Conservation (phyloP, 1,140 invertebrate species). For the Amphibalanus amphitrite region DNA sequence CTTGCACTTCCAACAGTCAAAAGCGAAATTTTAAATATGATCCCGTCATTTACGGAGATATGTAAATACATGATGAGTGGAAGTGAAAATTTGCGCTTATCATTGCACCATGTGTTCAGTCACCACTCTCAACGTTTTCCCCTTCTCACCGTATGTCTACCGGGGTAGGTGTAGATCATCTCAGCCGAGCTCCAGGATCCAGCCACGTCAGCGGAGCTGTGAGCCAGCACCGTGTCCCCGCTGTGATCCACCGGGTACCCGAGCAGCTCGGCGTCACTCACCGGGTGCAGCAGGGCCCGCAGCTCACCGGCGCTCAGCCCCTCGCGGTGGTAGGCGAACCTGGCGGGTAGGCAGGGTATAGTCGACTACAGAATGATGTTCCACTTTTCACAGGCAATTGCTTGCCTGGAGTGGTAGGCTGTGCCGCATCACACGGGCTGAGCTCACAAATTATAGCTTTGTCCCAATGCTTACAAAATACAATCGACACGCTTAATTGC, state of each 20-base stretch:
- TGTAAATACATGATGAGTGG: too few species aligned
- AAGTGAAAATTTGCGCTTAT: not conserved
- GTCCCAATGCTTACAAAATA: too few species aligned
- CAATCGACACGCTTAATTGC: not conserved
- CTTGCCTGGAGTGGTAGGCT: not conserved
- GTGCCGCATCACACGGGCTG: not conserved
- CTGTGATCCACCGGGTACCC: slow-evolving; percentile 18
- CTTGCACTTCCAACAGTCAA: too few species aligned
- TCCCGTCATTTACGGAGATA: too few species aligned
- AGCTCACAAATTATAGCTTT: not conserved
- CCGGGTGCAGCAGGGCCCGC: slow-evolving; percentile 34
- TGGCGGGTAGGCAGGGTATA: too few species aligned
- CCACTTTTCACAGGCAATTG: not conserved
- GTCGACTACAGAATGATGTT: not conserved
- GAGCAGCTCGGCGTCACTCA: slow-evolving; percentile 17
- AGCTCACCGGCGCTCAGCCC: slow-evolving; percentile 41
- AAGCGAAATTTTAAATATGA: too few species aligned
- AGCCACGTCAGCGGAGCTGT: slow-evolving; percentile 35
- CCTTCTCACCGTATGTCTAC: slow-evolving; percentile 28
- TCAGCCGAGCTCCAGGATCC: slow-evolving; percentile 33
- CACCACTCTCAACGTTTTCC: too few species aligned
- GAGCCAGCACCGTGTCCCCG: slow-evolving; percentile 37
- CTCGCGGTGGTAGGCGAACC: slow-evolving; percentile 34
- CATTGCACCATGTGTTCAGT: not conserved
- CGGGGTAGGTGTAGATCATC: slow-evolving; percentile 40